Evolutionary conservation across 2,113 vertebrate species (phyloP), one percentile per base, ranked within the genome.

Genomic region (Salvelinus sp.): DNA sequence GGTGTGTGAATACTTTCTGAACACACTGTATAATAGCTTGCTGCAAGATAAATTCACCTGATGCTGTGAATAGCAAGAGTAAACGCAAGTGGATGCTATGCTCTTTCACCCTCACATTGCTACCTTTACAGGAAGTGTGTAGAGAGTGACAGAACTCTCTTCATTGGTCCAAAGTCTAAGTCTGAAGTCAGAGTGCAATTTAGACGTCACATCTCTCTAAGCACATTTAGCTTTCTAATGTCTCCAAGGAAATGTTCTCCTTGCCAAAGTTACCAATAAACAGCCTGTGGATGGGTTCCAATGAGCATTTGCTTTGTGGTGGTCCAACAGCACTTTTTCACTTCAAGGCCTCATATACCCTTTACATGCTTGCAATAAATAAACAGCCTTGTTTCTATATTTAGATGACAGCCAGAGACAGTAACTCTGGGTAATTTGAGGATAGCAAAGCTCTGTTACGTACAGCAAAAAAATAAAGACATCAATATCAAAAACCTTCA

Each of bases 361-460:
- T 87, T 84, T 87, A 74, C 78, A 79, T 79, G 79, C 84, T 79
- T 86, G 83, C n/a, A 62, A 84, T 86, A 82, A 86, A 87, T 81
- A 81, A 89, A 86, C 88, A 81, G 73, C 75, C 68, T 79, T 83
- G 85, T 83, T 84, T 88, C 86, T 89, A 88, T 88, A 88, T 89
- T 83, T 9, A 65, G 60, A 25, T 57, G 48, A 58, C 70, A 66
- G 20, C 10, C 22, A 27, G 33, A 70, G 33, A 30, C 30, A 5
- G 27, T 38, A 47, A 76, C 47, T 70, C 13, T 62, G 66, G 50
- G 70, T 50, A 67, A 38, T 38, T 2, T 38, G 38, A 78, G 50
- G 50, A 16, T 57, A 69, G 68, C 38, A 78, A 82, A 44, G 33
- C 30, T 64, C 1, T 47, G 22, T 48, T 65, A 30, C 27, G 7